A percentile compares a stretch with the other conserved stretches of the same genome.
phyloP scores from a whole-genome alignment of 2,113 vertebrate genomes.

The Leptocoma aspasia region DNA sequence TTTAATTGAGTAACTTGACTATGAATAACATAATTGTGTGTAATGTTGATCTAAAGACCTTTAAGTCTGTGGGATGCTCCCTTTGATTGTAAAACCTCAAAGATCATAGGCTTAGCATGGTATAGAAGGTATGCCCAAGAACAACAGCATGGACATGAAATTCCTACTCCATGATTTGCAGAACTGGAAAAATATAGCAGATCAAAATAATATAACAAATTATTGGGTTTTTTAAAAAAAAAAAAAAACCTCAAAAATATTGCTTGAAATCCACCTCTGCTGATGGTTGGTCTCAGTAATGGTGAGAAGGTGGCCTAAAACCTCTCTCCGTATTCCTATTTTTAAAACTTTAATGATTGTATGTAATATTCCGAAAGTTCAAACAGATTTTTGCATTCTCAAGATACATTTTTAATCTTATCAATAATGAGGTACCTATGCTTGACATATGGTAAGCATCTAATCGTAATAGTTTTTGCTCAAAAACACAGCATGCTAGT shows the following conservation, averaged over 20 bases:
- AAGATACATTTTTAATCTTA: background rate
- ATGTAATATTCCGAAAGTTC: background rate
- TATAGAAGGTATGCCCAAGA: background rate
- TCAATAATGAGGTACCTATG: background rate
- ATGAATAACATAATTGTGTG: background rate
- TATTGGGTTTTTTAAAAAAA: background rate
- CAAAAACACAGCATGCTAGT: background rate
- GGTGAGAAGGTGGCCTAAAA: background rate
- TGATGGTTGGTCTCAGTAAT: background rate
- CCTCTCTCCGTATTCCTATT: accelerated
- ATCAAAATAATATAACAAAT: background rate
- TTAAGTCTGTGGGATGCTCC: background rate
- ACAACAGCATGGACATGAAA: background rate
- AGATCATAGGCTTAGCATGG: background rate
- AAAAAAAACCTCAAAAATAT: background rate
- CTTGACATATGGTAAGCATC: background rate
- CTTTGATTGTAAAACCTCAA: background rate
- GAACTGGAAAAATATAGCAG: background rate
- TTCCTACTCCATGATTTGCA: background rate
- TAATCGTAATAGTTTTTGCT: background rate
- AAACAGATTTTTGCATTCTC: background rate
- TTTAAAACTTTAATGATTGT: background rate
- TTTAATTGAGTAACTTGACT: background rate
- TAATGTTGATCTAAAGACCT: background rate
- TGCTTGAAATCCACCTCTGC: background rate